Conservation (phyloP, 2,888 invertebrate genomes). For the Leptinotarsa haldemani region DNA sequence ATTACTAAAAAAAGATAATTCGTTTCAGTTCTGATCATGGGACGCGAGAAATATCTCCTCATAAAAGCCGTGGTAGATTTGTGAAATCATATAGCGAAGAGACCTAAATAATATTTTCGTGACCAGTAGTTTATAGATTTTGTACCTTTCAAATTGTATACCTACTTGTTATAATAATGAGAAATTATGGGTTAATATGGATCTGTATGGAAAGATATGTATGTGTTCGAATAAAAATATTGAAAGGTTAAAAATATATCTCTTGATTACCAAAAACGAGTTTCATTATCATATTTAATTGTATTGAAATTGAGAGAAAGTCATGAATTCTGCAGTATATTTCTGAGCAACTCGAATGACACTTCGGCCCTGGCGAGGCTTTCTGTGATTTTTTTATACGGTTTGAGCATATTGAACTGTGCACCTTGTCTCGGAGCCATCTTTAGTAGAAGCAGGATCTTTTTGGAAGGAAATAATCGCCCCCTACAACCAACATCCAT, state of each 20-base stretch:
- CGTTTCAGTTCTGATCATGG: not conserved
- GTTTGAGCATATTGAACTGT: too few relatives aligned
- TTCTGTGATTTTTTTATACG: too few relatives aligned
- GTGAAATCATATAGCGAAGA: constrained; percentile 48
- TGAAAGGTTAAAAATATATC: constrained; percentile 34
- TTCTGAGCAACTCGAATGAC: too few relatives aligned
- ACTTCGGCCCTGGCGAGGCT: too few relatives aligned
- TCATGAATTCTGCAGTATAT: too few relatives aligned
- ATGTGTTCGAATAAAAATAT: constrained; percentile 34
- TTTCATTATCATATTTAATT: too few relatives aligned
- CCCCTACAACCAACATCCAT: too few relatives aligned
- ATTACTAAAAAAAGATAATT: not conserved
- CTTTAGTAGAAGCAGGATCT: too few relatives aligned
- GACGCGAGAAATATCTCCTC: not conserved
- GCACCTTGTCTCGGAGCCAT: too few relatives aligned
- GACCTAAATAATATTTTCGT: constrained; percentile 61
- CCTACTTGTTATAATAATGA: constrained; percentile 49
- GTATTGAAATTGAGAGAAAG: too few relatives aligned
- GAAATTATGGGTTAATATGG: constrained; percentile 35
- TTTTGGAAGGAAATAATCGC: too few relatives aligned
- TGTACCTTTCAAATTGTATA: constrained; percentile 60
- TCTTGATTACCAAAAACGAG: constrained; percentile 19
- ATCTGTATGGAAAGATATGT: constrained; percentile 18
- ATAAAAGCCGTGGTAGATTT: constrained; percentile 13
- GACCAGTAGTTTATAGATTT: constrained; percentile 63